These are phyloP conservation scores for Callocephalon fimbriatum DNA, from an alignment of 2,113 vertebrate genomes.

Conservation along the genomic window DNA sequence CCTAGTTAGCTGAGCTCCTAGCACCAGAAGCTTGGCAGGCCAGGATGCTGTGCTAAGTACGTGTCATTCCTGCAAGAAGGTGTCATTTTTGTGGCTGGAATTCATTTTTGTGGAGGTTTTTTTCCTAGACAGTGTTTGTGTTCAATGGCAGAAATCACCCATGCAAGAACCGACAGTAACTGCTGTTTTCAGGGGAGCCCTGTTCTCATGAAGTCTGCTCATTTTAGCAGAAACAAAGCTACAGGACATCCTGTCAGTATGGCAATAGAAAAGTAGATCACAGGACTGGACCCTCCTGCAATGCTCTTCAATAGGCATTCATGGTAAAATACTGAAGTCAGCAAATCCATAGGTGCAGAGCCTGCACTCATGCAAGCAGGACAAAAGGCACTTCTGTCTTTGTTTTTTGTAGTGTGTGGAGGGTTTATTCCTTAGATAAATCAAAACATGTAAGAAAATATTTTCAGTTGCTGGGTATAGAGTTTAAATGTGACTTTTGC, in stretches of 20 bases:
- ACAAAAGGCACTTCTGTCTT: neutral
- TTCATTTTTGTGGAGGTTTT: neutral
- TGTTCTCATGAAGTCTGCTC: neutral
- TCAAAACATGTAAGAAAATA: neutral
- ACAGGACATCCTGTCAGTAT: neutral
- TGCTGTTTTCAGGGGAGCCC: neutral
- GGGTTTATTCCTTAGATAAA: neutral
- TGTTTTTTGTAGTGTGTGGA: fast-evolving
- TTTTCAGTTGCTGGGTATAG: neutral
- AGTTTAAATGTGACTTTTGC: neutral
- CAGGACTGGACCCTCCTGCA: neutral
- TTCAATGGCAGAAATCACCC: neutral
- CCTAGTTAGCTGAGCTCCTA: neutral
- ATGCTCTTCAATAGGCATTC: neutral
- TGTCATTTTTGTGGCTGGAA: neutral
- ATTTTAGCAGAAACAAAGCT: neutral
- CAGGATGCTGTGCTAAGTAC: neutral
- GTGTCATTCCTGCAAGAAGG: neutral
- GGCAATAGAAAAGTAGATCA: neutral
- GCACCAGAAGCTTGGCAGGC: neutral
- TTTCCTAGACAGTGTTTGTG: neutral
- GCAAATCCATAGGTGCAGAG: neutral
- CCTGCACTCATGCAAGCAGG: neutral
- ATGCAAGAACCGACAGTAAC: neutral
- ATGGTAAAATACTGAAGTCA: neutral